Base-by-base conservation (phyloP, 2,888 invertebrate species). In the Arrhopalites spinosus region DNA sequence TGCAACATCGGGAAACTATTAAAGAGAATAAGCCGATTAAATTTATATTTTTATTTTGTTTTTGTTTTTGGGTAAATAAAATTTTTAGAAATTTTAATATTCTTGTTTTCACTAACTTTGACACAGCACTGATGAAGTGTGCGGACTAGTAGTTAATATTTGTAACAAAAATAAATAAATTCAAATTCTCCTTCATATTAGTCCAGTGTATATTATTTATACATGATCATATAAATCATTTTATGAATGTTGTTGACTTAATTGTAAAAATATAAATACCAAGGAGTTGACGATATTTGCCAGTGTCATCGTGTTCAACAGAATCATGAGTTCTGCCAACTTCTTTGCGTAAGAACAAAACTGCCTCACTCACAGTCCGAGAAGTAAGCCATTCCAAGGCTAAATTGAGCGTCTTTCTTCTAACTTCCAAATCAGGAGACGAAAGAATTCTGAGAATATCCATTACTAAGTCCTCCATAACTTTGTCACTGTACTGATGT, bases 281-380 rank as follows among this genome's bases (percentile, higher is more conserved):
- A n/a, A n/a, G n/a, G 79, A 98, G 89, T 87, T 98, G 98, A 0
- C 96, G 89, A 86, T 99, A 99, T 86, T 93, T 94, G 80, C 95
- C 96, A 23, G 95, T 94, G 85, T 98, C 98, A 86, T 98, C 98
- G 84, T 94, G 94, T 84, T 96, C 96, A 13, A 88, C 87, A 1
- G 93, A 91, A 84, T 92, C 91, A 83, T 91, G 90, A 0, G 96
- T 96, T 86, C 96, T 93, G 20, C 94, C 89, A 0, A 97, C 94
- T 87, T 98, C 95, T 85, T 97, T 97, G 85, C 94, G 94, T 81
- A 98, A 87, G 75, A 96, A 92, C 76, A 93, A 88, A 27, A 98
- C 96, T 91, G 97, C 92, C 88, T 98, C 98, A 84, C 95, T 95
- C 70, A 98, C 95, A 84, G 96, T 97, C 17, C 97, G 90, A 0